Evolutionary conservation across 2,113 vertebrate genomes (phyloP).

Genomic region (Nothoprocta pentlandii): DNA sequence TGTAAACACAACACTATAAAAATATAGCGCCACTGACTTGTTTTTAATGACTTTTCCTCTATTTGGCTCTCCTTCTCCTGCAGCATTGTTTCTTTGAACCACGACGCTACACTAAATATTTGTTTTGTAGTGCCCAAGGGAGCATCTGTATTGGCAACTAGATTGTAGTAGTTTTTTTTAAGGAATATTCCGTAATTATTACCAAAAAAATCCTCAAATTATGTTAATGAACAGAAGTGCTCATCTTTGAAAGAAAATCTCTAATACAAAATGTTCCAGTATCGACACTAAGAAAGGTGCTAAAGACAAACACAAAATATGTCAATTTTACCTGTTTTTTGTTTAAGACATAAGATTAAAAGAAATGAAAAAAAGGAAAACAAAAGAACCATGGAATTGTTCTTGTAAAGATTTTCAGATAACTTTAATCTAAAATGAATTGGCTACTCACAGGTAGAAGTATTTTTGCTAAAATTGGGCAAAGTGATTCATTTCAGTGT

Average conservation of each 20-base stretch:
- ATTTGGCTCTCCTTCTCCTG: neutral
- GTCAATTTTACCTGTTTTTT: neutral
- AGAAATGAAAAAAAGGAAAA: too few species aligned
- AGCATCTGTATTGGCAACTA: neutral
- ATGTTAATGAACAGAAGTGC: neutral
- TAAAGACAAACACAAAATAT: neutral
- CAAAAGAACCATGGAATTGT: neutral
- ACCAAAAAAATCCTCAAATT: neutral
- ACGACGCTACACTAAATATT: neutral
- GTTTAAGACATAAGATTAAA: neutral
- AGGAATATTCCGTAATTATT: neutral
- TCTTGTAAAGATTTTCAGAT: neutral
- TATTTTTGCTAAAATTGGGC: conserved; percentile 14
- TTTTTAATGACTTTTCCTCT: neutral
- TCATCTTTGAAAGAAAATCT: conserved; percentile 12
- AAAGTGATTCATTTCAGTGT: neutral
- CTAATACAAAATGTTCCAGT: conserved; percentile 10
- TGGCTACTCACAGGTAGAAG: neutral
- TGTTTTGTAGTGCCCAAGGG: neutral
- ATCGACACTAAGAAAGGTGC: neutral
- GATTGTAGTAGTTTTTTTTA: neutral
- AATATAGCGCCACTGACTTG: neutral
- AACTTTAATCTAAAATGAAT: neutral
- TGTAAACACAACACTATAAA: neutral
- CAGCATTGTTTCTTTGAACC: neutral